Base-by-base conservation (phyloP, 2,797 vertebrate genomes). In the Ceyx erithaca region DNA sequence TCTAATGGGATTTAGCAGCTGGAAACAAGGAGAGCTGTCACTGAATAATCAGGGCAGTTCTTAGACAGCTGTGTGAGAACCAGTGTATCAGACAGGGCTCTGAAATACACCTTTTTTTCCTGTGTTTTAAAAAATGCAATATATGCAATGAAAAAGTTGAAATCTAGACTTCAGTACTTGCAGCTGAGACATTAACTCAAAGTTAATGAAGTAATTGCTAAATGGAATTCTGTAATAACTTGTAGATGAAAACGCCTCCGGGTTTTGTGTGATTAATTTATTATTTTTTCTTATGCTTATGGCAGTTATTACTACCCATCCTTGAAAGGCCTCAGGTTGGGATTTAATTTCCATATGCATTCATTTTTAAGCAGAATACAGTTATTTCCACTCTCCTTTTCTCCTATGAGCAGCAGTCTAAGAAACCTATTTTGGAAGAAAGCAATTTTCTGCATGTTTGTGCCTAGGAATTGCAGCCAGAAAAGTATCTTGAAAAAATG, bases 1-100 rank as follows among this genome's bases (percentile, higher is more conserved):
- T 84, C 75, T 94, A 93, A 92, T 94, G 89, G 73, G 89, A 92
- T 93, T 93, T 92, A 92, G 85, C 89, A 81, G 67, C 91, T 94
- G 95, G 92, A 92, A 94, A 85, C 63, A 89, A 89, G 82, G 70
- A 81, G 71, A 80, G 13, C 83, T 61, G 64, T 41, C 67, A 46
- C 57, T 37, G 41, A 79, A 26, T 92, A 94, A 94, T 92, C 73
- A 63, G 80, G 85, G n/a, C 67, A 67, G 80, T 93, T 86, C 80
- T 88, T 92, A 76, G 85, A 80, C 81, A 94, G 80, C 72, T 90
- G 37, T 87, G 57, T 90, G 45, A 41, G 51, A 93, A 31, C 10
- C 63, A 80, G 23, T 57, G 35, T 51, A 55, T 54, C 48, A 86
- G 46, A 33, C 58, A 67, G 9, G 14, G 31, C 30, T 80, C 58